Evolutionary conservation across 2,888 invertebrate genomes (phyloP).

Genomic region (Aethes cnicana): DNA sequence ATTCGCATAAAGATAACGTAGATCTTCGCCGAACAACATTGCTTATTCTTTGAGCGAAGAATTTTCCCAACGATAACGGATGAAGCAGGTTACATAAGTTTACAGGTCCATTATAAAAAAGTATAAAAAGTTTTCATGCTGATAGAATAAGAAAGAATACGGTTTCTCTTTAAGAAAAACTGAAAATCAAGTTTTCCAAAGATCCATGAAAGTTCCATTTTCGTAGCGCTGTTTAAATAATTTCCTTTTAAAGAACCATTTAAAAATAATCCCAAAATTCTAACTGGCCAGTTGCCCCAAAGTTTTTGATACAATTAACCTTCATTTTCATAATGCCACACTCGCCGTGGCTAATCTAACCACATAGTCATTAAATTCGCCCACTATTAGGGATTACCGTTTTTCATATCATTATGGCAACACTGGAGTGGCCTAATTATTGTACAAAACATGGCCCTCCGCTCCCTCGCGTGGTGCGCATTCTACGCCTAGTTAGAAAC

Average conservation of each 20-base stretch:
- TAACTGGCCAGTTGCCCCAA: not conserved
- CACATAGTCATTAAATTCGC: slow-evolving; percentile 51
- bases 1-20: too few relatives aligned
- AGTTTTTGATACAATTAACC: slow-evolving; percentile 27
- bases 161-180: too few relatives aligned
- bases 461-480: slow-evolving; percentile 50
- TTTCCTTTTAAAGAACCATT: not conserved
- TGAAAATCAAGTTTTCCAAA: too few relatives aligned
- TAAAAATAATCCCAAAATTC: slow-evolving; percentile 5
- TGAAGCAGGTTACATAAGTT: too few relatives aligned
- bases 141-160: too few relatives aligned
- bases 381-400: slow-evolving; percentile 52
- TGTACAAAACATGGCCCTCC: slow-evolving; percentile 62
- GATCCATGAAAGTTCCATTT: too few relatives aligned
- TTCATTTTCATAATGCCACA: slow-evolving; percentile 32
- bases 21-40: too few relatives aligned
- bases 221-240: too few relatives aligned
- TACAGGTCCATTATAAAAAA: too few relatives aligned
- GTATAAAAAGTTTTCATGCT: too few relatives aligned
- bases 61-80: too few relatives aligned
- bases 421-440: slow-evolving; percentile 71
- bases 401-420: slow-evolving; percentile 42
- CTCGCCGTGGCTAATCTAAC: slow-evolving; percentile 37
- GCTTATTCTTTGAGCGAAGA: too few relatives aligned
- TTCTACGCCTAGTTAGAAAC: slow-evolving; percentile 58